These are phyloP conservation scores for Onychomys leucogaster DNA, from an alignment of 2,797 vertebrate species.

Conservation along the genomic window DNA sequence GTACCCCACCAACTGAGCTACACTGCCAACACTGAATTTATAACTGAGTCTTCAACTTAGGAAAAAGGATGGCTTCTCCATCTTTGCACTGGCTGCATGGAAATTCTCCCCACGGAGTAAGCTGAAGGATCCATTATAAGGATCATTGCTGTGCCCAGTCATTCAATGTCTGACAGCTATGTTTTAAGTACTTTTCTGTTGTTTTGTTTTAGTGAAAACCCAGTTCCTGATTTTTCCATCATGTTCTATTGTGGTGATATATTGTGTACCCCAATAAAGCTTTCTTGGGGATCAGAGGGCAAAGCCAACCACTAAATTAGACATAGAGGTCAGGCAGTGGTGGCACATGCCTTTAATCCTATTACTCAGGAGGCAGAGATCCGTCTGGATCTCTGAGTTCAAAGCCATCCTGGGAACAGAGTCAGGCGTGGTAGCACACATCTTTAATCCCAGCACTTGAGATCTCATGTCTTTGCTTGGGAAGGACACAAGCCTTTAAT, in stretches of 20 bases:
- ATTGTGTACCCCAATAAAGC: no score
- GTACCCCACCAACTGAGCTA: background rate
- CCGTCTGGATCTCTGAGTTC: no score
- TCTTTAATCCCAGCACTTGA: no score
- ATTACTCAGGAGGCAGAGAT: no score
- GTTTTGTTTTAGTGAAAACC: slow-evolving; percentile 31
- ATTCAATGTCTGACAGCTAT: slow-evolving; percentile 2
- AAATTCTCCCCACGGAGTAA: background rate
- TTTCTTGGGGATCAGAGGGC: no score
- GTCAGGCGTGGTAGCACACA: no score
- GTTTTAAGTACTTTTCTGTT: background rate
- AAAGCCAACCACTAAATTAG: no score
- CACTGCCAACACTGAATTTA: background rate
- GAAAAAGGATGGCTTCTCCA: background rate
- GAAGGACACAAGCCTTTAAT: no score
- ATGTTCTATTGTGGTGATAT: background rate
- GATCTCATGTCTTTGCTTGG: no score
- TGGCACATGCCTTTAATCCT: no score
- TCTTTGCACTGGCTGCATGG: background rate
- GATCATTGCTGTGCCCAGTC: background rate
- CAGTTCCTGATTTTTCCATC: background rate
- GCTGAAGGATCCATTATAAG: background rate
- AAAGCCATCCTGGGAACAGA: no score
- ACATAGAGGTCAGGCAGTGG: no score
- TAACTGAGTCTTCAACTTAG: background rate